Evolutionary conservation across 2,797 vertebrate genomes (phyloP).

Genomic region (Cossypha heuglini): DNA sequence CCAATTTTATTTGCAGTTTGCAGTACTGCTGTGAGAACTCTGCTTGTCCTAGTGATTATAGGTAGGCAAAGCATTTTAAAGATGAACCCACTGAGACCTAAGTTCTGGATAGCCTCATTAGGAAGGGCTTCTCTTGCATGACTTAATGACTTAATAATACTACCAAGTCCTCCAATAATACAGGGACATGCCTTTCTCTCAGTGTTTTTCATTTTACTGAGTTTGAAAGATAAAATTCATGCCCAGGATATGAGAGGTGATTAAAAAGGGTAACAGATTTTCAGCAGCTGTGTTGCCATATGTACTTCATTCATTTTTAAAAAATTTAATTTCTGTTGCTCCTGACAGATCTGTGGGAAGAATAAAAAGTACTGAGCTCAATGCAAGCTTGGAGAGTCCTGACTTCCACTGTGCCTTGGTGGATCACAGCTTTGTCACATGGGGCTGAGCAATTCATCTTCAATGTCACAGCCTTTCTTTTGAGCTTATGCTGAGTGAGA

Average conservation of each 20-base stretch:
- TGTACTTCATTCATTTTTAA: slow-evolving; percentile 14
- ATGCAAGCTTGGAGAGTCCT: neutral
- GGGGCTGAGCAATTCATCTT: neutral
- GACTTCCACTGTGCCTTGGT: neutral
- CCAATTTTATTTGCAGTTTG: neutral
- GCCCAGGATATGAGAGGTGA: neutral
- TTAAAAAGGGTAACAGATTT: slow-evolving; percentile 56
- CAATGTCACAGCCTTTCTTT: neutral
- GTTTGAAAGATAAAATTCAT: slow-evolving; percentile 2
- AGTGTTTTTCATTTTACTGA: neutral
- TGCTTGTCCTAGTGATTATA: neutral
- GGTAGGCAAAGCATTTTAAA: neutral
- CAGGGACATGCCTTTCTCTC: neutral
- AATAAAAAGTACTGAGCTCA: neutral
- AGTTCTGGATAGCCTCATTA: neutral
- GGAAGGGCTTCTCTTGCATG: neutral
- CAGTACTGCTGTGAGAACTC: neutral
- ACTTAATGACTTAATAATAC: neutral
- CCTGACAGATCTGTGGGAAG: neutral
- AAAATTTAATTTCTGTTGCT: slow-evolving; percentile 3
- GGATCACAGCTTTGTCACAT: neutral
- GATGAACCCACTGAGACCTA: neutral
- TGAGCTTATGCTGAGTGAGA: neutral
- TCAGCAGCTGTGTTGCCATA: slow-evolving; percentile 51
- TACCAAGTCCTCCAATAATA: neutral